Evolutionary conservation across 2,888 invertebrate species (phyloP), one percentile per base, ranked within the genome.

Genomic region (Sarcophaga rosellei): DNA sequence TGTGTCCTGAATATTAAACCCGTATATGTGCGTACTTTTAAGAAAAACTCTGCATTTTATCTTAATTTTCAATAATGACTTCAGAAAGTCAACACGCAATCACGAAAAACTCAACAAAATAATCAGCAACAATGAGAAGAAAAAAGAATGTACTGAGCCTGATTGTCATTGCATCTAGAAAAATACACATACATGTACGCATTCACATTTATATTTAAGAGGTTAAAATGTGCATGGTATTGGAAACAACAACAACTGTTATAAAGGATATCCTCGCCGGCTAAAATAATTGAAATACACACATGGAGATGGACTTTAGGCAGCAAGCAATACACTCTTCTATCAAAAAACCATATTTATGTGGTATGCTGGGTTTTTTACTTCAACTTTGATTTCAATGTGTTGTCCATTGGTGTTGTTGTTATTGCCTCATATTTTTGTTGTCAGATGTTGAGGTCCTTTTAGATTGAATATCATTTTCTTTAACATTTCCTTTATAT

Each of bases 181-280:
- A 47, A 65, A 47, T 74, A 21, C 35, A 20, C 8, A 25, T 44
- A 57, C 15, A 17, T 23, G 44, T 35, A 6, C 35, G 6, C 35
- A 35, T 35, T 35, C 59, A 69, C 2, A 47, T 15, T 69, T 8
- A 15, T 59, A 61, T 65, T 59, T 47, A 79, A 75, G 75, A 59
- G 74, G 68, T 75, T 66, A 75, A 17, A 84, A 84, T 80, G 70
- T 80, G 79, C 65, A 53, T 65, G 21, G 70, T 75, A 75, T 84
- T 20, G 20, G 53, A 35, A 35, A 35, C 35, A 10, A 35, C 35
- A 35, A 35, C 35, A 35, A 35, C 35, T 84, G 77, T 73, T 75
- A 35, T 75, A 69, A 69, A 69, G 69, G 81, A 81, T 65, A 47
- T 25, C 35, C 12, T 15, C 4, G 4, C 53, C 0, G 53, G 53